These are phyloP conservation scores for Bombus waltoni DNA, from an alignment of 1,140 invertebrate species.

Conservation along the genomic window DNA sequence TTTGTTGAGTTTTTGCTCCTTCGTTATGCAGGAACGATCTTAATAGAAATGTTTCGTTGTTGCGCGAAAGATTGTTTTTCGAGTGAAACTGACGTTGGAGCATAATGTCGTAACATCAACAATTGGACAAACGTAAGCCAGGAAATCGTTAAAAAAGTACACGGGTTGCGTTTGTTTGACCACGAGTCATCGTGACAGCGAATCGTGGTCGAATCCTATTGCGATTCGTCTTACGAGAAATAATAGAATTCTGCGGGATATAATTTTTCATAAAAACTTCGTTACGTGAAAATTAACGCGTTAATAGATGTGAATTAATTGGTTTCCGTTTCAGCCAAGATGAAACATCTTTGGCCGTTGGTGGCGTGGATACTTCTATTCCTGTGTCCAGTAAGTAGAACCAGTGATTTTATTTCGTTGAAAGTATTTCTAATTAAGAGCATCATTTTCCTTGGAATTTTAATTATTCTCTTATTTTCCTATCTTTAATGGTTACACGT, in stretches of 20 bases:
- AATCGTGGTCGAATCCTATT: too few relatives aligned
- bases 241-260: not conserved
- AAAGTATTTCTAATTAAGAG: not conserved
- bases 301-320: not conserved
- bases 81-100: not conserved
- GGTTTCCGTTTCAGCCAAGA: conserved; percentile 84
- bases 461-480: not conserved
- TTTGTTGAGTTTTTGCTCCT: not conserved
- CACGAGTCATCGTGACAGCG: not conserved
- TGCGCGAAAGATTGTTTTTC: not conserved
- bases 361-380: conserved; percentile 87
- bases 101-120: not conserved
- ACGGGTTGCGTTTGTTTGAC: not conserved
- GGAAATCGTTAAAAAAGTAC: conserved; percentile 5
- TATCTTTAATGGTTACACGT: not conserved
- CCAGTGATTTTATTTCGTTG: not conserved
- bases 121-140: conserved; percentile 11
- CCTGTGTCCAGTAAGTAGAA: conserved; percentile 83
- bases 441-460: not conserved
- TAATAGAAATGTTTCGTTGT: not conserved
- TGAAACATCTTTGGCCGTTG: conserved; percentile 89
- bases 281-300: not conserved
- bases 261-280: not conserved
- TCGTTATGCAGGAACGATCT: not conserved
- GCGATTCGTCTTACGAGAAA: not conserved